These are phyloP conservation scores for Orestias chungarensis DNA, from an alignment of 2,797 vertebrate species.

Conservation along the genomic window DNA sequence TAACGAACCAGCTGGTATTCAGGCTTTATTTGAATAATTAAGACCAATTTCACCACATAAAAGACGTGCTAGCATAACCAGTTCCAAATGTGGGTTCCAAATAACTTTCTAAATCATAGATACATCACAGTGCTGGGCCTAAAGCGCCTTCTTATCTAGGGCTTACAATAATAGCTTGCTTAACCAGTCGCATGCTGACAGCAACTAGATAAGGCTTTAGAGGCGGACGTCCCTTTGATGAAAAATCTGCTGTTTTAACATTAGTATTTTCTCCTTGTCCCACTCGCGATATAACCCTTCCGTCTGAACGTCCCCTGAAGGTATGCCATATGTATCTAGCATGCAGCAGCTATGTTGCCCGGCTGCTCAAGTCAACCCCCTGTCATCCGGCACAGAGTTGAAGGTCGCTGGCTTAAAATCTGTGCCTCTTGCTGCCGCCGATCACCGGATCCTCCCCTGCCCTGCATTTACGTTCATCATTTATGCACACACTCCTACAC, in stretches of 20 bases:
- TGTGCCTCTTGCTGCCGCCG: slow-evolving; percentile 26
- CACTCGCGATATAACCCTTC: slow-evolving; percentile 37
- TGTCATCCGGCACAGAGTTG: slow-evolving; percentile 38
- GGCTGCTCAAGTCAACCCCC: background rate
- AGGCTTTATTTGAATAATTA: background rate
- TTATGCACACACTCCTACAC: slow-evolving; percentile 48
- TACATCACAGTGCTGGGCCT: background rate
- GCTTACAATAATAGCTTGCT: background rate
- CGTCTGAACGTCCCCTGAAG: slow-evolving; percentile 6
- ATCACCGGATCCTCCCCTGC: slow-evolving; percentile 45
- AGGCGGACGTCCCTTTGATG: background rate
- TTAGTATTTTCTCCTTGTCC: slow-evolving; percentile 40
- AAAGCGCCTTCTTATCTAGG: background rate
- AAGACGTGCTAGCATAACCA: background rate
- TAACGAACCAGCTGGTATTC: background rate
- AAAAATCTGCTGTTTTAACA: background rate
- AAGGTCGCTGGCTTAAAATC: slow-evolving; percentile 62
- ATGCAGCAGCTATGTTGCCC: background rate
- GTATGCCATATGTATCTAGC: slow-evolving; percentile 10
- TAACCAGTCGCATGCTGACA: background rate
- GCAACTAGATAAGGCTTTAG: background rate
- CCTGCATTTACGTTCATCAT: slow-evolving; percentile 33
- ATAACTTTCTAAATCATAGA: background rate
- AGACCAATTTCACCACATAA: background rate
- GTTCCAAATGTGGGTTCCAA: too few relatives aligned